Percentiles rank a stretch among this genome's conserved stretches.
These are phyloP conservation scores for Trissoscelio sp. DNA, from an alignment of 2,888 invertebrate genomes.

Conservation along the genomic window DNA sequence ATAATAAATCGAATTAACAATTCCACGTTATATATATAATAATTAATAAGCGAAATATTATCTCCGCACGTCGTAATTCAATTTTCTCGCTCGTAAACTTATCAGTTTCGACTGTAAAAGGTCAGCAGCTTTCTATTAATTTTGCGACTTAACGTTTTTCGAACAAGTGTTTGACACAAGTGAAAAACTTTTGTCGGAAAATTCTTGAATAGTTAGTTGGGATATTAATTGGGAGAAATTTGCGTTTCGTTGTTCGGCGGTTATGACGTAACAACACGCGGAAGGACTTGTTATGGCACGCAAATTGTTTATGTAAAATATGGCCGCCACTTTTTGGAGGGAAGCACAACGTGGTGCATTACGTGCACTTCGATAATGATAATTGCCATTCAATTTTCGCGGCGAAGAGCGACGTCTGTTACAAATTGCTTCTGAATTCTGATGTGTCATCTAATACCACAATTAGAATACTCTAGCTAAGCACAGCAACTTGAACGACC, in stretches of 20 bases:
- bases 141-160: slow-evolving; percentile 43
- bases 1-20: slow-evolving; percentile 50
- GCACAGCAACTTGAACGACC: neutral
- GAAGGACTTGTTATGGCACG: too few species aligned
- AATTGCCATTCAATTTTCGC: slow-evolving; percentile 7
- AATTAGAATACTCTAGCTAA: too few species aligned
- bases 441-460: too few species aligned
- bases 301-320: slow-evolving; percentile 45
- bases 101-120: slow-evolving; percentile 34
- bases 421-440: neutral
- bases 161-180: neutral
- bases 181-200: slow-evolving; percentile 43
- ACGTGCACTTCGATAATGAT: slow-evolving; percentile 2
- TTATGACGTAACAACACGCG: slow-evolving; percentile 33
- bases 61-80: slow-evolving; percentile 24
- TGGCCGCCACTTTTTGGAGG: slow-evolving; percentile 28
- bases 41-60: slow-evolving; percentile 41
- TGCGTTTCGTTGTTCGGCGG: slow-evolving; percentile 30
- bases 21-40: slow-evolving; percentile 31
- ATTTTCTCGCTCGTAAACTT: slow-evolving; percentile 44
- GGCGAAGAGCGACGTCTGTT: neutral
- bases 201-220: slow-evolving; percentile 41
- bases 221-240: slow-evolving; percentile 64
- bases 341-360: too few species aligned
- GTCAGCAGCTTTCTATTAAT: slow-evolving; percentile 59